Evolutionary conservation across 2,113 vertebrate genomes (phyloP).

Genomic region (Thermophis baileyi): DNA sequence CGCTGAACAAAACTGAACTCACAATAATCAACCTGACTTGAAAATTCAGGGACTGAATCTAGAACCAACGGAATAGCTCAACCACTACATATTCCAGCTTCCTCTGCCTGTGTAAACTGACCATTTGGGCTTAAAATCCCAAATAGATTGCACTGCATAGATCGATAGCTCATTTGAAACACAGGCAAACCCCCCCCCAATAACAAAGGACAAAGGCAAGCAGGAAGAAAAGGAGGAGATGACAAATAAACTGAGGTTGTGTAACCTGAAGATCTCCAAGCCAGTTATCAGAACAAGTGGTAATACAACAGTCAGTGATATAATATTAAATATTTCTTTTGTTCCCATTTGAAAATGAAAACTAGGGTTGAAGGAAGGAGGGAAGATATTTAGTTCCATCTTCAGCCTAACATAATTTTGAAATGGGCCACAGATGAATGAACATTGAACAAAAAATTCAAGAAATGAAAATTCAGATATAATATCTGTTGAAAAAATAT

Average conservation of each 20-base stretch:
- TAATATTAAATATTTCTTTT: conserved; percentile 44
- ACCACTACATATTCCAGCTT: background rate
- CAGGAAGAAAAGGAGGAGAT: background rate
- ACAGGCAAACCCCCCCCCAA: fast-evolving
- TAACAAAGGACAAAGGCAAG: background rate
- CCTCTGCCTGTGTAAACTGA: background rate
- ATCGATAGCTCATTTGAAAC: background rate
- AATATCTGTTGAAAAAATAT: background rate
- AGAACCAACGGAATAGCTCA: background rate
- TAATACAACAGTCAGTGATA: conserved; percentile 29
- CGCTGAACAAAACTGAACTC: background rate
- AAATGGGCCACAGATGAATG: conserved; percentile 32
- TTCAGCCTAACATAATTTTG: conserved; percentile 53
- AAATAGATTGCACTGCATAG: background rate
- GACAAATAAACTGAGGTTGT: background rate
- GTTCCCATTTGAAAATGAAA: conserved; percentile 39
- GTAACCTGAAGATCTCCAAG: conserved; percentile 18
- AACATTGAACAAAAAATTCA: conserved; percentile 43
- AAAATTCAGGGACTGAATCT: background rate
- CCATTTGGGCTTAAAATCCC: background rate
- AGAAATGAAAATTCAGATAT: conserved; percentile 48
- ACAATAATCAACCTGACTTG: background rate
- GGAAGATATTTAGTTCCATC: conserved; percentile 43
- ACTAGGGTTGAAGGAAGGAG: background rate
- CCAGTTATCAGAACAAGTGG: conserved; percentile 28